Evolutionary conservation across 64 coral and sea anemone species (phyloP).

Genomic region (Stichodactyla mertensii): DNA sequence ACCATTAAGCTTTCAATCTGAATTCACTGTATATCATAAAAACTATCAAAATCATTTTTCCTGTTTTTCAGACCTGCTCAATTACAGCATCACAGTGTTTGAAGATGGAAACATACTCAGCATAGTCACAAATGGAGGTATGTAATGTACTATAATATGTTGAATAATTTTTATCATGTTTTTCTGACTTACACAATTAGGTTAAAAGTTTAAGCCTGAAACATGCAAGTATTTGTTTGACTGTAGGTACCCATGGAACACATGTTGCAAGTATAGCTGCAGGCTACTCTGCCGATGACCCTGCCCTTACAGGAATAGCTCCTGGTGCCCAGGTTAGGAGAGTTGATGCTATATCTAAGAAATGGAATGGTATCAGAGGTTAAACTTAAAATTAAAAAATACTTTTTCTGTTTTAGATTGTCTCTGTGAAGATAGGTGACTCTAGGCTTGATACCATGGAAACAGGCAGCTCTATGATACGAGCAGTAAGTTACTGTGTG

Average conservation of each 20-base stretch:
- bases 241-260: constrained; percentile 84
- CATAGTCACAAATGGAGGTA: constrained; percentile 79
- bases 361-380: neutral
- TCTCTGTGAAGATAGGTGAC: constrained; percentile 93
- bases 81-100: constrained; percentile 85
- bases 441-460: constrained; percentile 90
- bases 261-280: constrained; percentile 97
- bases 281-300: constrained; percentile 84
- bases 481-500: constrained; percentile 55
- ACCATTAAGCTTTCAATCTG: neutral
- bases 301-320: constrained; percentile 81
- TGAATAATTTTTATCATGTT: neutral
- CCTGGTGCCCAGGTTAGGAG: constrained; percentile 88
- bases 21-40: neutral
- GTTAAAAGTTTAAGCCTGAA: neutral
- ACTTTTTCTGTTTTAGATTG: constrained; percentile 46
- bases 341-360: neutral
- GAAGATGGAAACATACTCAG: constrained; percentile 77
- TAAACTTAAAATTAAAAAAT: neutral
- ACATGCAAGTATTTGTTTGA: neutral
- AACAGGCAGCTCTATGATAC: constrained; percentile 82
- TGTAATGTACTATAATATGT: neutral
- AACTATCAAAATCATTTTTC: neutral
- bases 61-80: constrained; percentile 75
- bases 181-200: too few relatives aligned